Evolutionary conservation across 2,888 invertebrate species (phyloP).

Genomic region (Dioctria linearis): DNA sequence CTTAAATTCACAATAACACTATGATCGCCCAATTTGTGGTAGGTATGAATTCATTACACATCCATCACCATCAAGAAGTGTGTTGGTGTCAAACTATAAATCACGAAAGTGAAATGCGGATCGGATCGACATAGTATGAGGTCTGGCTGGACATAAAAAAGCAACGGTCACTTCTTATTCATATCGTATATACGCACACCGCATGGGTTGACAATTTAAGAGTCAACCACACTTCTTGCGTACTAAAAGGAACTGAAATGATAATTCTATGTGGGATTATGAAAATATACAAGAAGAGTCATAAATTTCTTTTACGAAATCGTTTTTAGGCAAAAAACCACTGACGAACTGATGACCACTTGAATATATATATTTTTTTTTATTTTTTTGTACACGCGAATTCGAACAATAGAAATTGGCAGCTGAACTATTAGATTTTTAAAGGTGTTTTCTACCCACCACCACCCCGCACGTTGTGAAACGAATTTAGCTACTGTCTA

Average conservation of each 20-base stretch:
- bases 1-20: too few species aligned
- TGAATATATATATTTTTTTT: neutral
- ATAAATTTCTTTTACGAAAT: constrained; percentile 31
- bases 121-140: constrained; percentile 34
- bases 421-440: constrained; percentile 9
- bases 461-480: constrained; percentile 34
- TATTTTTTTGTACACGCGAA: constrained; percentile 45
- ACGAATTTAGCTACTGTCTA: constrained; percentile 49
- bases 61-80: constrained; percentile 23
- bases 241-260: constrained; percentile 31
- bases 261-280: constrained; percentile 42
- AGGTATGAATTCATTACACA: constrained; percentile 20
- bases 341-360: constrained; percentile 46
- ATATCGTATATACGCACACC: neutral
- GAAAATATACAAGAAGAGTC: constrained; percentile 17
- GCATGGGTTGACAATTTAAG: constrained; percentile 44
- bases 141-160: constrained; percentile 10
- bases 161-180: neutral
- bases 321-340: constrained; percentile 35
- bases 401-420: constrained; percentile 30
- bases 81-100: constrained; percentile 43
- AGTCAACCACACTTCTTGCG: constrained; percentile 16
- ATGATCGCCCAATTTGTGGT: too few species aligned
- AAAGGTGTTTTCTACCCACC: neutral
- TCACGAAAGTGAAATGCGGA: constrained; percentile 38